Percentiles rank a stretch among this genome's conserved stretches.
Conservation (phyloP, 2,797 vertebrate genomes). For the Neoniphon sammara region DNA sequence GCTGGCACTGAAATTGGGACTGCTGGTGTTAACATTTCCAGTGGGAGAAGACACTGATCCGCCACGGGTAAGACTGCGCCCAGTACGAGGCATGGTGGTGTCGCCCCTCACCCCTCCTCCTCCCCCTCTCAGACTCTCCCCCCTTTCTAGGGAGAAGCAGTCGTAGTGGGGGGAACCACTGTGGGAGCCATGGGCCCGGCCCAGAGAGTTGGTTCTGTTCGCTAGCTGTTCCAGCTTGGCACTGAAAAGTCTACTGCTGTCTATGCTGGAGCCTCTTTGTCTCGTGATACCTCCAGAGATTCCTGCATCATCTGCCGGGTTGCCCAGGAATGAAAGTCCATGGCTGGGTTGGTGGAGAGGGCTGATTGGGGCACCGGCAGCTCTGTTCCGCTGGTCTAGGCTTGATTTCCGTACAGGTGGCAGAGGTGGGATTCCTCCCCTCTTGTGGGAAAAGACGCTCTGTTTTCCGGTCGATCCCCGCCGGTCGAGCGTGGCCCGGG, state of each 20-base stretch:
- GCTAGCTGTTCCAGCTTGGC: slow-evolving; percentile 95
- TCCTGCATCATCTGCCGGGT: slow-evolving; percentile 83
- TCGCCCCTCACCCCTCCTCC: slow-evolving; percentile 86
- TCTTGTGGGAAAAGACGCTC: slow-evolving; percentile 89
- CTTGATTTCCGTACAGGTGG: slow-evolving; percentile 97
- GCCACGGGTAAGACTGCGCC: slow-evolving; percentile 87
- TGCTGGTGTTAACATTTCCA: slow-evolving; percentile 65
- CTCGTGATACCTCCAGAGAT: slow-evolving; percentile 58
- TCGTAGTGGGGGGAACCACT: slow-evolving; percentile 88
- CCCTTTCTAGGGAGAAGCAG: slow-evolving; percentile 93
- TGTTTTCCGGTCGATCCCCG: slow-evolving; percentile 88
- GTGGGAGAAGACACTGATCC: slow-evolving; percentile 83
- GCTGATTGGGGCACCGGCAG: slow-evolving; percentile 85
- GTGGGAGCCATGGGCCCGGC: slow-evolving; percentile 82
- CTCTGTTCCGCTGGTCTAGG: slow-evolving; percentile 94
- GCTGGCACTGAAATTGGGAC: slow-evolving; percentile 50
- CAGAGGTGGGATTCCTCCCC: slow-evolving; percentile 92
- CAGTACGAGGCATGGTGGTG: slow-evolving; percentile 90
- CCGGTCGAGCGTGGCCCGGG: slow-evolving; percentile 89
- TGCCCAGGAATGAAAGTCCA: slow-evolving; percentile 75
- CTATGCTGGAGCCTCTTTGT: slow-evolving; percentile 82
- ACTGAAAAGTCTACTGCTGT: slow-evolving; percentile 93
- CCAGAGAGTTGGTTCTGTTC: slow-evolving; percentile 93
- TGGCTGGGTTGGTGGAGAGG: slow-evolving; percentile 80
- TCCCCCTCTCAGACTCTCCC: slow-evolving; percentile 88